Percentiles rank a stretch among this genome's conserved stretches.
These are phyloP conservation scores for Drosophila antonietae DNA, from an alignment of 2,888 invertebrate species.

Conservation along the genomic window DNA sequence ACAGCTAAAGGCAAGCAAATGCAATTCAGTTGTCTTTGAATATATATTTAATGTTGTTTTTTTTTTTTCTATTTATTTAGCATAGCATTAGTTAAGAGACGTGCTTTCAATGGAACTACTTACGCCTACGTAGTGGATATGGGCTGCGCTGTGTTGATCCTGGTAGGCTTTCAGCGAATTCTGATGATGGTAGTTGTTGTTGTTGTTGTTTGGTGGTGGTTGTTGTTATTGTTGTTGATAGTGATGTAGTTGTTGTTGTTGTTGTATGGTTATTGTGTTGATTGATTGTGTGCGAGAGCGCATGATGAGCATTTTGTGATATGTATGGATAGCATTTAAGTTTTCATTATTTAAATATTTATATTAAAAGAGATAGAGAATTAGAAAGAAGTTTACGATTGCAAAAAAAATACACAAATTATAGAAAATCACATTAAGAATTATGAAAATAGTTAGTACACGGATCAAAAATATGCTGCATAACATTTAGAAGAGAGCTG, in stretches of 20 bases:
- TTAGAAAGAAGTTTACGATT: conserved; percentile 8
- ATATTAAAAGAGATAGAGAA: conserved; percentile 32
- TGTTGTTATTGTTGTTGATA: conserved; percentile 52
- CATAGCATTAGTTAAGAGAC: conserved; percentile 40
- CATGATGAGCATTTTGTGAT: conserved; percentile 57
- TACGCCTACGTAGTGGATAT: conserved; percentile 93
- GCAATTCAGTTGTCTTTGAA: conserved; percentile 17
- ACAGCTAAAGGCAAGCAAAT: conserved; percentile 36
- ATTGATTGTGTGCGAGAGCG: conserved; percentile 48
- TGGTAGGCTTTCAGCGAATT: conserved; percentile 94
- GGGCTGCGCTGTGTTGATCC: conserved; percentile 94
- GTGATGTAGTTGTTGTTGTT: conserved; percentile 32
- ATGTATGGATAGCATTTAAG: conserved; percentile 66
- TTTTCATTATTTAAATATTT: conserved; percentile 41
- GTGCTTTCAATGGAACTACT: conserved; percentile 85
- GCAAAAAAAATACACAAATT: conserved; percentile 27
- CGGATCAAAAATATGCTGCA: neutral
- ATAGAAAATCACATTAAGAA: conserved; percentile 16
- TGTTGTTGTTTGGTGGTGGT: conserved; percentile 39
- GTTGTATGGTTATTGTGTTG: conserved; percentile 38
- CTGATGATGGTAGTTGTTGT: conserved; percentile 85
- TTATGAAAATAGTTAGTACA: neutral
- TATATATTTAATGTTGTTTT: neutral
- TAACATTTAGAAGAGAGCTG: conserved; percentile 9
- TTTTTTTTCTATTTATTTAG: conserved; percentile 1